These are phyloP conservation scores for Carollia perspicillata DNA, from an alignment of 2,113 vertebrate species.

Conservation along the genomic window DNA sequence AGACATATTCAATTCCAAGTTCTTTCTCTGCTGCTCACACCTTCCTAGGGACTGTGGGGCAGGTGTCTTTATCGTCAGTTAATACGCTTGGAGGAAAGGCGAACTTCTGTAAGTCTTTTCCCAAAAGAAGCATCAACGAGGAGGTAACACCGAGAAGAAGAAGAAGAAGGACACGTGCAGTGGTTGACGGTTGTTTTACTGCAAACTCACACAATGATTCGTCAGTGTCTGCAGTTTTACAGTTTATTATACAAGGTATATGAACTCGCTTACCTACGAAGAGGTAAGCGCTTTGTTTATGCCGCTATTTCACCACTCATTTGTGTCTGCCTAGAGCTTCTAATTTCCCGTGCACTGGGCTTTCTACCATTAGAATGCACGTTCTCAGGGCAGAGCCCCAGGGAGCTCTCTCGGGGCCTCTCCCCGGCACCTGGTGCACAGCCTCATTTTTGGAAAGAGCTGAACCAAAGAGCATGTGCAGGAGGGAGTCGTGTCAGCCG, in stretches of 20 bases:
- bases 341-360: neutral
- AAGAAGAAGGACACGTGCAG: too few relatives aligned
- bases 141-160: neutral
- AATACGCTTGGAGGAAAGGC: neutral
- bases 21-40: neutral
- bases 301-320: neutral
- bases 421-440: accelerated
- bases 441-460: neutral
- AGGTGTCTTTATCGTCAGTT: neutral
- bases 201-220: neutral
- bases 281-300: neutral
- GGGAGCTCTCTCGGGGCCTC: neutral
- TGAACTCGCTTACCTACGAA: neutral
- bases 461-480: neutral
- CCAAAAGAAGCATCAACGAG: neutral
- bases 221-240: neutral
- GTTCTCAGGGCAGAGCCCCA: neutral
- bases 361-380: neutral
- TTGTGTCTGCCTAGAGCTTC: neutral
- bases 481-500: neutral
- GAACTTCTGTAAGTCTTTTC: neutral
- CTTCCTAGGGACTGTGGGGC: neutral
- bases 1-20: neutral
- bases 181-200: neutral
- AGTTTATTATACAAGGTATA: accelerated